These are phyloP conservation scores for Gymnoscopelus microlampas DNA, from an alignment of 2,797 vertebrate genomes.

Conservation along the genomic window DNA sequence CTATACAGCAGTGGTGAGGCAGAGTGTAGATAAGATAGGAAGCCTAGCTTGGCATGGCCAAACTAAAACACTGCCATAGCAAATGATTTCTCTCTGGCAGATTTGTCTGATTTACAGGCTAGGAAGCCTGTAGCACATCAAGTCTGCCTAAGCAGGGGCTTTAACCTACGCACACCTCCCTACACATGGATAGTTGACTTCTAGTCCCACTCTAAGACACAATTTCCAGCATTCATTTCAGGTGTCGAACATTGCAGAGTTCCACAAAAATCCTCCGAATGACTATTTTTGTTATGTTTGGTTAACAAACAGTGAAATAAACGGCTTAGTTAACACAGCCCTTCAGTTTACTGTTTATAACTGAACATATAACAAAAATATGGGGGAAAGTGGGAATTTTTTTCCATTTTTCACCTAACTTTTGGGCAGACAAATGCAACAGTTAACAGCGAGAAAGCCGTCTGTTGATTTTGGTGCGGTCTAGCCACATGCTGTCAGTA, in stretches of 20 bases:
- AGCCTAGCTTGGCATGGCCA: not conserved
- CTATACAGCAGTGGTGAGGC: slow-evolving; percentile 20
- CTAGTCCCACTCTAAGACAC: not conserved
- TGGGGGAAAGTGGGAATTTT: not conserved
- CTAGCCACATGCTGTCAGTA: not conserved
- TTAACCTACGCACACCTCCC: slow-evolving; percentile 22
- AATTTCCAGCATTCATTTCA: not conserved
- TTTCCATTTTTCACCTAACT: not conserved
- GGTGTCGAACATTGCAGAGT: too few relatives aligned
- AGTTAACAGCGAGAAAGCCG: not conserved
- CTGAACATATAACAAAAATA: not conserved
- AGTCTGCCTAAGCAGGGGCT: slow-evolving; percentile 28
- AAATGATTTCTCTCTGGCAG: too few relatives aligned
- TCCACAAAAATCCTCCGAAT: too few relatives aligned
- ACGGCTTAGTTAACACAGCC: not conserved
- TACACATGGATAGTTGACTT: not conserved
- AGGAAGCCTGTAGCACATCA: slow-evolving; percentile 35
- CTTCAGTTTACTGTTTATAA: not conserved
- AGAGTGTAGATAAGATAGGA: slow-evolving; percentile 36
- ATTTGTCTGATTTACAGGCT: too few relatives aligned
- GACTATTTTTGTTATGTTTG: too few relatives aligned
- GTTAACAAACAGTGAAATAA: too few relatives aligned
- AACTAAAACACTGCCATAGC: too few relatives aligned
- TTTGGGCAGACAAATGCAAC: not conserved
- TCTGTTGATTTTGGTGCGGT: not conserved